phyloP scores from a whole-genome alignment of 2,797 vertebrate species.

The Xiphophorus birchmanni region DNA sequence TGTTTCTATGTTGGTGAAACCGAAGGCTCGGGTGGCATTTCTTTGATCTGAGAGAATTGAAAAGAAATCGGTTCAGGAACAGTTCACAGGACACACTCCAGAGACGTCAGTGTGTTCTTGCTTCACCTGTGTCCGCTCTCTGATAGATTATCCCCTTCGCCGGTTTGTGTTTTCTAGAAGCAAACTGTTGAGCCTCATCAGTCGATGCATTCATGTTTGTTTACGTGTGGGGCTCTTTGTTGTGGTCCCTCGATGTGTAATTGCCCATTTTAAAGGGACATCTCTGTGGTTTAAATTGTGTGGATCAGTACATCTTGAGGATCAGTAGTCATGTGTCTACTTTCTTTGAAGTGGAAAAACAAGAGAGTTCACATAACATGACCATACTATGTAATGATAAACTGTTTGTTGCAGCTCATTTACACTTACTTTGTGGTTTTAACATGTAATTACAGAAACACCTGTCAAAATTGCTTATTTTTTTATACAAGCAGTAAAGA shows the following conservation, averaged over 20 bases:
- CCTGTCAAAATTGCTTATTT: not conserved
- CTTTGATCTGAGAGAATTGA: constrained; percentile 62
- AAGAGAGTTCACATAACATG: constrained; percentile 11
- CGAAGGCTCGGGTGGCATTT: constrained; percentile 34
- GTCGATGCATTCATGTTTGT: constrained; percentile 54
- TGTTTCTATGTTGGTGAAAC: constrained; percentile 44
- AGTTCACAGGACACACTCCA: constrained; percentile 76
- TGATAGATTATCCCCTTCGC: constrained; percentile 47
- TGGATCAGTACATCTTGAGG: constrained; percentile 34
- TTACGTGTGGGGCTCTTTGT: constrained; percentile 56
- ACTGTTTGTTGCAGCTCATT: constrained; percentile 2
- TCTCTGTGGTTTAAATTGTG: constrained; percentile 40
- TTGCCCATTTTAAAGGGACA: constrained; percentile 47
- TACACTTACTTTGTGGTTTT: not conserved
- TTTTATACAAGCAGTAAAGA: not conserved
- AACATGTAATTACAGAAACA: not conserved
- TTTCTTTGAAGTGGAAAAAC: constrained; percentile 29
- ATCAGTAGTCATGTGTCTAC: constrained; percentile 39
- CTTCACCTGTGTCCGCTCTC: constrained; percentile 60
- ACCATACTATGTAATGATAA: constrained; percentile 6
- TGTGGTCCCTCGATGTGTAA: constrained; percentile 36
- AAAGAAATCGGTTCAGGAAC: constrained; percentile 67
- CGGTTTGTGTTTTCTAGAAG: constrained; percentile 57
- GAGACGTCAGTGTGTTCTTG: constrained; percentile 60
- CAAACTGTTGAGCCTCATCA: constrained; percentile 55